These are phyloP conservation scores for Andrena hattorfiana DNA, from an alignment of 2,888 invertebrate species.

Conservation along the genomic window DNA sequence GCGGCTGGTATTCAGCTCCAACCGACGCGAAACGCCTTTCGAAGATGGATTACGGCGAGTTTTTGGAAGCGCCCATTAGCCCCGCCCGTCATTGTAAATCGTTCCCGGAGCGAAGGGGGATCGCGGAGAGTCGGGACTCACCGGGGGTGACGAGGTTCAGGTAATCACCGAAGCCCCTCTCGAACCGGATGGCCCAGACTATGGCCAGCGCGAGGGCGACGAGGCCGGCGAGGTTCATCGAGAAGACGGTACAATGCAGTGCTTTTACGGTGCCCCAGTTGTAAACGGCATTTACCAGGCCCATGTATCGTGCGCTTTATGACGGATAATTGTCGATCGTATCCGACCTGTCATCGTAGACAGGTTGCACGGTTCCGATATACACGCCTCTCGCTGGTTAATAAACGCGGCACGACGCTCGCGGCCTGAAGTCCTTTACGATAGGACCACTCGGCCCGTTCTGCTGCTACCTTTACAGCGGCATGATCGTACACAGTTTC, in stretches of 20 bases:
- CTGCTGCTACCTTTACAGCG: not conserved
- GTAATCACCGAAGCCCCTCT: slow-evolving; percentile 60
- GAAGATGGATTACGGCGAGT: not conserved
- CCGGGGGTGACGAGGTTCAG: slow-evolving; percentile 64
- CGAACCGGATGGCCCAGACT: slow-evolving; percentile 58
- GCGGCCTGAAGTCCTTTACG: slow-evolving; percentile 3
- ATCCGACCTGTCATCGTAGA: slow-evolving; percentile 43
- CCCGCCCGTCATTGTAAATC: not conserved
- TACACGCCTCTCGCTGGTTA: slow-evolving; percentile 2
- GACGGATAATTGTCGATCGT: slow-evolving; percentile 17
- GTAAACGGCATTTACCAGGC: slow-evolving; percentile 62
- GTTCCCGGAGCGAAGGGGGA: not conserved
- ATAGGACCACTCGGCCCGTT: not conserved
- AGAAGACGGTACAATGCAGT: slow-evolving; percentile 52
- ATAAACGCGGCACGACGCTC: not conserved
- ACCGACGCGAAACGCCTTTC: not conserved
- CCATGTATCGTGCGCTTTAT: slow-evolving; percentile 59
- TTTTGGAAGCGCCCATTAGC: too few species aligned
- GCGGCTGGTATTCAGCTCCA: too few species aligned
- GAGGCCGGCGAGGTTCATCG: slow-evolving; percentile 62
- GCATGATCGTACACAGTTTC: not conserved
- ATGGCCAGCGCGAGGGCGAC: slow-evolving; percentile 43
- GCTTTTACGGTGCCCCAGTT: slow-evolving; percentile 65
- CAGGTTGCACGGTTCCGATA: not conserved
- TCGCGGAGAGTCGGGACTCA: slow-evolving; percentile 19